These are phyloP conservation scores for Tachina fera DNA, from an alignment of 2,888 invertebrate genomes.

Conservation along the genomic window DNA sequence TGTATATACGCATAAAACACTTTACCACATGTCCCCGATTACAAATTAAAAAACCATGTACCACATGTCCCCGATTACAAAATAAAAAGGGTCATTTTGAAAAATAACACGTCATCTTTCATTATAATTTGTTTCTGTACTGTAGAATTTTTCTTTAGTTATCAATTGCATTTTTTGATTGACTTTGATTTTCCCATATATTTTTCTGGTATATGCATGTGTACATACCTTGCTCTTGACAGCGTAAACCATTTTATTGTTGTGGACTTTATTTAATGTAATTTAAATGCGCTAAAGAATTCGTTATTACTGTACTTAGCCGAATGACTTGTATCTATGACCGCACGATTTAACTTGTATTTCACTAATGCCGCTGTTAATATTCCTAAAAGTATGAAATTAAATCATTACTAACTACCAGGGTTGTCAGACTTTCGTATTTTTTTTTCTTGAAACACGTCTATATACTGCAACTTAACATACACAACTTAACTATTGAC, in stretches of 20 bases:
- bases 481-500: too few species aligned
- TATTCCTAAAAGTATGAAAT: slow-evolving; percentile 19
- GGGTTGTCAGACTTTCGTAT: too few species aligned
- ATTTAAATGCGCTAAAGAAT: slow-evolving; percentile 51
- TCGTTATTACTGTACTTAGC: slow-evolving; percentile 43
- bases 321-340: slow-evolving; percentile 52
- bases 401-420: background rate
- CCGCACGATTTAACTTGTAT: slow-evolving; percentile 72
- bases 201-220: background rate
- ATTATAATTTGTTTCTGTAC: background rate
- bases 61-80: slow-evolving; percentile 21
- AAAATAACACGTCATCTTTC: slow-evolving; percentile 61
- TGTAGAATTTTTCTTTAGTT: slow-evolving; percentile 14
- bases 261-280: slow-evolving; percentile 38
- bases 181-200: background rate
- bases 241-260: slow-evolving; percentile 80
- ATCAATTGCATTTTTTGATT: slow-evolving; percentile 26
- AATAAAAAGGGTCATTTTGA: slow-evolving; percentile 30
- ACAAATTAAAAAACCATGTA: background rate
- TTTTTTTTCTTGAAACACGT: too few species aligned
- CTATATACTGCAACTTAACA: too few species aligned
- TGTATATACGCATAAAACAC: background rate
- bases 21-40: slow-evolving; percentile 18
- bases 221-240: slow-evolving; percentile 80
- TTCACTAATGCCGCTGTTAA: slow-evolving; percentile 73